Evolutionary conservation across 2,113 vertebrate genomes (phyloP), one percentile per base, ranked within the genome.

Genomic region (Oplegnathus fasciatus): DNA sequence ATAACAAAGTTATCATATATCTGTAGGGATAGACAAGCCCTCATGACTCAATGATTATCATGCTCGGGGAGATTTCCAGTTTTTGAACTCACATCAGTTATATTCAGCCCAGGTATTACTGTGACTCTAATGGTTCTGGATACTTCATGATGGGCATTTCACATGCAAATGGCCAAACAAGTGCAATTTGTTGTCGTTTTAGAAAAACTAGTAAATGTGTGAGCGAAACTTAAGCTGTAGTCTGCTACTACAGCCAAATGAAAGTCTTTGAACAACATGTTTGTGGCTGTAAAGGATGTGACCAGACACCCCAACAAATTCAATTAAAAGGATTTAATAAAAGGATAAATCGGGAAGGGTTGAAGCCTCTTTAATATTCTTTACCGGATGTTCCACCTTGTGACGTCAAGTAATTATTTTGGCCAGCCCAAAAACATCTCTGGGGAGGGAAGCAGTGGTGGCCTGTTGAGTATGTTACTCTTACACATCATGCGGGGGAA

Each of bases 391-490:
- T 24, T 76, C n/a, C 34, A 61, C n/a, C 3, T 11, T 34, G n/a
- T 30, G 30, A 17, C 5, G 6, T 42, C 15, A 55, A 15, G 11
- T 65, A 70, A 70, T 62, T 20, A 30, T 78, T 68, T 73, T 71
- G 48, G 15, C 7, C 32, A 48, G 71, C 48, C 75, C 57, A 83
- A 34, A 37, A 75, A 64, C 74, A 71, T 10, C 44, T 61, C 50
- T 67, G 37, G 24, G 42, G 40, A 60, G 50, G 5, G 50, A 18
- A 67, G 42, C 7, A 48, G 26, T 6, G 22, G 8, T 28, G 67
- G 68, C 37, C 55, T 17, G 34, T 32, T 78, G n/a, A 52, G 32
- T 26, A 30, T 44, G 34, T 11, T 61, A 74, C 22, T 46, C 40
- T 57, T 44, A 54, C 6, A 60, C 6, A 50, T 71, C 30, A 48